Evolutionary conservation across 2,113 vertebrate genomes (phyloP), one percentile per base, ranked within the genome.

Genomic region (Diadophis punctatus): DNA sequence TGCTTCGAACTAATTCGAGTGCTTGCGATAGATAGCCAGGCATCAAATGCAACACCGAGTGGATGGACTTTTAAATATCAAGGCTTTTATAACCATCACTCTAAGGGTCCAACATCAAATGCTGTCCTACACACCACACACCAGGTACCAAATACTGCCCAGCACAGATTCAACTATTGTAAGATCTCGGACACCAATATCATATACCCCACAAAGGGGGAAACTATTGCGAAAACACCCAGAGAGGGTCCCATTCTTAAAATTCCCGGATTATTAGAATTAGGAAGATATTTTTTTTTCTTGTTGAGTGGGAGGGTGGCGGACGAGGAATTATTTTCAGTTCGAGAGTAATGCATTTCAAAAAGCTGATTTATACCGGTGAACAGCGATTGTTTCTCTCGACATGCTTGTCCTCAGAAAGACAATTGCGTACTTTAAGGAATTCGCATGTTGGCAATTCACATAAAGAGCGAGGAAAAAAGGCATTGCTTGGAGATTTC

Each of bases 391-490:
- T 0, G 10, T 49, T 90, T 63, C 16, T 55, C 16, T 55, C 8
- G 5, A 23, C 91, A 11, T n/a, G 27, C 63, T n/a, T 2, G 3
- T 23, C 52, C 30, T 22, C 39, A 2, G 18, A 58, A 60, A 39
- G 0, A 86, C 34, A 0, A 0, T 0, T 0, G 68, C 25, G 46
- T 0, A 0, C 6, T 55, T 93, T 55, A 49, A 86, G 52, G 3
- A 93, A 93, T 22, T 92, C 87, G 16, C 85, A 18, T n/a, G 25
- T 5, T 74, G 90, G 92, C 68, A 93, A 8, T 18, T 92, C 92
- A 91, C 86, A 87, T 91, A 90, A 27, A 27, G 3, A 48, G 46
- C 27, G 2, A 8, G 20, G 6, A 2, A 7, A 68, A 68, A 68
- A 80, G 34, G 74, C 74, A 80, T 80, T 4, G 8, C 34, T 43